Percentiles rank a stretch among this genome's conserved stretches.
Evolutionary conservation across 2,797 vertebrate genomes (phyloP).

Genomic region (Hydrolagus colliei): DNA sequence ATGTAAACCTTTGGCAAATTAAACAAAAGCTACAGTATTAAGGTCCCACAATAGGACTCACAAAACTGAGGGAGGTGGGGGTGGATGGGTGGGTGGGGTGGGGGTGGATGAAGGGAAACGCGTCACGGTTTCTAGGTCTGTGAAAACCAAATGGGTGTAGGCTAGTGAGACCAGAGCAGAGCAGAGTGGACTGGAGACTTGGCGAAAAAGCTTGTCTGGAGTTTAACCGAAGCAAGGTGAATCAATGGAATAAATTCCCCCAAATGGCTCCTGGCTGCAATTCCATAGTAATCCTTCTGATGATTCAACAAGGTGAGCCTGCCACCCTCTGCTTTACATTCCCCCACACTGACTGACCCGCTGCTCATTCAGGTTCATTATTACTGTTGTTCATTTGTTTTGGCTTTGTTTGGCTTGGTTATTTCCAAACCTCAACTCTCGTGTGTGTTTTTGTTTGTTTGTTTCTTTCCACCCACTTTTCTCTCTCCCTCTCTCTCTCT

Average conservation of each 20-base stretch:
- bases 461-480: no score
- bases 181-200: neutral
- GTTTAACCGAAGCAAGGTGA: constrained; percentile 7
- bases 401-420: no score
- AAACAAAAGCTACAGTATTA: constrained; percentile 2
- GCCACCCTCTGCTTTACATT: neutral
- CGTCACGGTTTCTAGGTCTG: neutral
- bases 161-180: neutral
- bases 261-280: neutral
- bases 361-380: no score
- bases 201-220: no score
- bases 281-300: neutral
- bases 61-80: no score
- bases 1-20: neutral
- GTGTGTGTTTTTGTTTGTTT: no score
- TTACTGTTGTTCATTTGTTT: no score
- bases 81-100: neutral
- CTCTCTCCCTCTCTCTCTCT: no score
- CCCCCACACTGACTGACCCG: no score
- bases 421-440: no score
- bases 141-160: neutral
- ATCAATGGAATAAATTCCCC: neutral
- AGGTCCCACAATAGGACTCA: neutral
- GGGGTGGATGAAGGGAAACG: neutral
- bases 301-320: neutral